Percentiles rank a stretch among this genome's conserved stretches.
phyloP scores from a whole-genome alignment of 2,888 invertebrate species.

The Exocentrus adspersus region DNA sequence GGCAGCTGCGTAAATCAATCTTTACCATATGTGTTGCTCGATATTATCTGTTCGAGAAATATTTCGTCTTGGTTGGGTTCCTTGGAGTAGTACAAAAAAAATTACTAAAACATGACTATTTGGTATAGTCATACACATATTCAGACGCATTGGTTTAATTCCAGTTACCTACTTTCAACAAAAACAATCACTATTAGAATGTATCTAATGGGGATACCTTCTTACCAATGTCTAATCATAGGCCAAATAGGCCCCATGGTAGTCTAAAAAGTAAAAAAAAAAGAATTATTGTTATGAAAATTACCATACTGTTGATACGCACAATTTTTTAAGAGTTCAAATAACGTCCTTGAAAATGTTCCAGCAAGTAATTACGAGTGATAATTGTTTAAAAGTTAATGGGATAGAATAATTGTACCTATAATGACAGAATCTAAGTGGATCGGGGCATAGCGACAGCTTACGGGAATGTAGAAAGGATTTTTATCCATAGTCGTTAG shows the following conservation, averaged over 20 bases:
- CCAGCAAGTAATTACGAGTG: neutral
- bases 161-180: too few species aligned
- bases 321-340: neutral
- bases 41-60: neutral
- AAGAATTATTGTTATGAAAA: neutral
- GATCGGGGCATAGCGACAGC: neutral
- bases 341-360: neutral
- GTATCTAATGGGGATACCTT: too few species aligned
- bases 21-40: neutral
- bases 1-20: constrained; percentile 47
- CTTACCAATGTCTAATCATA: too few species aligned
- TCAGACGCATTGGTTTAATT: too few species aligned
- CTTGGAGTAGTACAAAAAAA: neutral
- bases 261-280: too few species aligned
- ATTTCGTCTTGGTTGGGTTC: neutral
- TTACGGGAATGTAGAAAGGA: constrained; percentile 14
- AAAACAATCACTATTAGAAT: too few species aligned
- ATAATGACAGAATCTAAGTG: constrained; percentile 4
- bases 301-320: neutral
- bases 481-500: constrained; percentile 31
- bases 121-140: too few species aligned
- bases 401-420: neutral
- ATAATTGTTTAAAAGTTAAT: neutral
- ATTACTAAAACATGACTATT: neutral
- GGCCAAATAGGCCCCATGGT: neutral